Percentiles rank a stretch among this genome's conserved stretches.
Evolutionary conservation across 2,113 vertebrate species (phyloP).

Genomic region (Lepus americanus): DNA sequence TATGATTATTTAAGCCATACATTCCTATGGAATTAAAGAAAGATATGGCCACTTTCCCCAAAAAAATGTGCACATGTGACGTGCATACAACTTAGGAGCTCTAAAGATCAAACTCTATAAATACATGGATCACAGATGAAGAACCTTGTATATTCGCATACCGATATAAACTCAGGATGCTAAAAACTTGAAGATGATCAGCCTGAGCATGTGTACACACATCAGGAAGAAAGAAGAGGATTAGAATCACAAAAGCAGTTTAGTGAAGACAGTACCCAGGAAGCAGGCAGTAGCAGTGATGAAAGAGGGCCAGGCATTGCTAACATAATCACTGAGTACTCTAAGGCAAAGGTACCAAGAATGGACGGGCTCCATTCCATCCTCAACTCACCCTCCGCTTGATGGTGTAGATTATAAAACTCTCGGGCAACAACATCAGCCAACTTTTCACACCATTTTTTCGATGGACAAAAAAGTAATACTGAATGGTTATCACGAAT

Average conservation of each 20-base stretch:
- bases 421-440: constrained; percentile 94
- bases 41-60: neutral
- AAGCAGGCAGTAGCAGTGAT: neutral
- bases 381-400: constrained; percentile 84
- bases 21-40: constrained; percentile 34
- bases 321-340: neutral
- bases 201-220: neutral
- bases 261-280: neutral
- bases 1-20: neutral
- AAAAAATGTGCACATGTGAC: neutral
- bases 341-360: neutral
- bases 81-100: neutral
- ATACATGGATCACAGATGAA: neutral
- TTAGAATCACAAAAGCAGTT: neutral
- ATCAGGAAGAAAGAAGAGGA: neutral
- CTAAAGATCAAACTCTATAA: constrained; percentile 23
- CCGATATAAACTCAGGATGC: neutral
- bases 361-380: neutral
- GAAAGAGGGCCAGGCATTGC: neutral
- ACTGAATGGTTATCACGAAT: constrained; percentile 93
- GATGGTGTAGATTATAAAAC: constrained; percentile 91
- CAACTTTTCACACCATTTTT: constrained; percentile 99
- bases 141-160: neutral
- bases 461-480: constrained; percentile 97
- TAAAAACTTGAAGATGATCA: constrained; percentile 20